Evolutionary conservation across 2,888 invertebrate species (phyloP), one percentile per base, ranked within the genome.

Genomic region (Diachrysia chrysitis): DNA sequence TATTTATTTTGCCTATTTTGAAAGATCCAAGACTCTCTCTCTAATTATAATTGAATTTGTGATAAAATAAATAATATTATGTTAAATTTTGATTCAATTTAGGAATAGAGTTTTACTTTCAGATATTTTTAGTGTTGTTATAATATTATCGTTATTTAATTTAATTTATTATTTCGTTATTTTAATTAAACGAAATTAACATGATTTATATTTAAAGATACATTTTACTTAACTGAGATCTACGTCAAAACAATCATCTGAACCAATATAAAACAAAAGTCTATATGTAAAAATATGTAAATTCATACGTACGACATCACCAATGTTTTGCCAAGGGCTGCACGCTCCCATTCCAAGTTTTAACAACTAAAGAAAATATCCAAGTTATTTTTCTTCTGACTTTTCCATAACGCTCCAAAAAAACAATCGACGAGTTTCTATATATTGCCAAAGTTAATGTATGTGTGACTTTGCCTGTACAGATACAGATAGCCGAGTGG

Each of bases 341-440:
- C 29, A 32, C 1, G 51, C 21, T 73, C 55, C 56, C 66, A 74
- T 69, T 71, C 51, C 61, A 78, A 73, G 62, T 78, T 78, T 59
- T 72, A 73, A 72, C 66, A 70, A 76, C 51, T 56, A 66, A 72
- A 76, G 69, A 78, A 71, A 76, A 80, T 63, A 76, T 51, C 29
- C 25, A 4, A 53, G 17, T 56, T 64, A 32, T 51, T 61, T 65
- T 64, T 66, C 58, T 62, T n/a, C 25, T 9, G 58, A 58, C 67
- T 71, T 78, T 73, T 73, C 71, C 67, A 78, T 78, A 83, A 64
- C 17, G 19, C 57, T 25, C 19, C 56, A n/a, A 48, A 60, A 67
- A 63, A 63, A 63, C 56, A 66, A 61, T 69, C 19, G 35, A 23
- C 51, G 19, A 16, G 32, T 14, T 63, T 56, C 19, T n/a, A 9